phyloP scores from a whole-genome alignment of 2,888 invertebrate genomes.

The Catocala sponsa region DNA sequence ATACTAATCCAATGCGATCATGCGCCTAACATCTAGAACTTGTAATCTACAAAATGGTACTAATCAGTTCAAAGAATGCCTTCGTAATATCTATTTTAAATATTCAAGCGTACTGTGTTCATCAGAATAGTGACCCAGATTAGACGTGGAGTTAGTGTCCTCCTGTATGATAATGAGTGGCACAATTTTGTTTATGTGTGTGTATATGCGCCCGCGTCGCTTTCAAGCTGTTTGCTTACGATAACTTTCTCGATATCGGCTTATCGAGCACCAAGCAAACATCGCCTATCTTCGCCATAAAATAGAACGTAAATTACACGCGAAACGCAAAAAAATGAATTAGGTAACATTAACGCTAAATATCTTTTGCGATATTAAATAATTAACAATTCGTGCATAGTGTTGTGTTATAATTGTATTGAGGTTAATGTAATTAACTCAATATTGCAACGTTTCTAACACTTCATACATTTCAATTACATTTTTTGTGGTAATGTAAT shows the following conservation, averaged over 20 bases:
- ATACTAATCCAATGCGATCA: too few species aligned
- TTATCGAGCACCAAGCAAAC: conserved; percentile 68
- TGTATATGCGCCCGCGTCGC: conserved; percentile 40
- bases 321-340: background rate
- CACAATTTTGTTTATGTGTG: conserved; percentile 39
- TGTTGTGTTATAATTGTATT: too few species aligned
- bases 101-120: background rate
- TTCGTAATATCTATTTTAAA: background rate
- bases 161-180: conserved; percentile 54
- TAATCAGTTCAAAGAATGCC: too few species aligned
- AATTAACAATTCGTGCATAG: too few species aligned
- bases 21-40: too few species aligned
- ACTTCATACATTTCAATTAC: too few species aligned
- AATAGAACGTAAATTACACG: conserved; percentile 43
- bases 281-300: conserved; percentile 57
- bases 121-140: conserved; percentile 12
- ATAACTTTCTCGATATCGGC: conserved; percentile 80
- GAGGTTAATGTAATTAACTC: too few species aligned
- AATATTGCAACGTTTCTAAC: too few species aligned
- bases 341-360: background rate
- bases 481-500: too few species aligned
- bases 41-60: too few species aligned
- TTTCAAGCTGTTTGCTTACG: conserved; percentile 74
- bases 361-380: too few species aligned
- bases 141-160: conserved; percentile 15